These are phyloP conservation scores for Cololabis saira DNA, from an alignment of 2,113 vertebrate genomes.

Conservation along the genomic window DNA sequence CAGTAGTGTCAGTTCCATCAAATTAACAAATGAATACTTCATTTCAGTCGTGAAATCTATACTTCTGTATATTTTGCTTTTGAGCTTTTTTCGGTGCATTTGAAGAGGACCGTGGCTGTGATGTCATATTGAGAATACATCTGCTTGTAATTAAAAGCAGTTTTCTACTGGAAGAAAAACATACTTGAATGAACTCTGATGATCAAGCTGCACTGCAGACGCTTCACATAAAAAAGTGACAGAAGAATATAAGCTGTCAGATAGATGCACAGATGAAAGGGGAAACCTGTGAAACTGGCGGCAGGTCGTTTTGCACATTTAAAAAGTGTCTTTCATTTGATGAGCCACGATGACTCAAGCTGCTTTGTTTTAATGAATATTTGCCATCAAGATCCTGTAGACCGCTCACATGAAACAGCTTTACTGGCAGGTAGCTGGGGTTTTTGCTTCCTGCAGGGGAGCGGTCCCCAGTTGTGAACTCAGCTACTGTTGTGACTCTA, in stretches of 20 bases:
- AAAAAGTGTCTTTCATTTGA: constrained; percentile 1
- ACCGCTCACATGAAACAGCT: constrained; percentile 8
- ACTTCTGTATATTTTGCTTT: no score
- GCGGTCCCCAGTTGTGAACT: constrained; percentile 26
- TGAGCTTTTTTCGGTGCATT: no score
- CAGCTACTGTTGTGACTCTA: constrained; percentile 17
- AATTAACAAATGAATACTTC: no score
- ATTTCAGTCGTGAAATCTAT: no score
- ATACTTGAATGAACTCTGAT: not conserved
- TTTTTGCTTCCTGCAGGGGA: constrained; percentile 8
- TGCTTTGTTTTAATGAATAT: constrained; percentile 37
- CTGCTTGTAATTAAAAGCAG: no score
- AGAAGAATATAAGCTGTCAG: not conserved
- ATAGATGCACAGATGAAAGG: not conserved
- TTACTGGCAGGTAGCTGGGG: constrained; percentile 23
- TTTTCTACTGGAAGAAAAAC: no score
- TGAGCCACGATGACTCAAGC: not conserved
- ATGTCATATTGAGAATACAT: no score
- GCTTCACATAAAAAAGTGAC: not conserved
- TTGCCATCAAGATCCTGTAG: constrained; percentile 18
- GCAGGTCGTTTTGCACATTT: not conserved
- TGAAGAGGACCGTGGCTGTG: no score
- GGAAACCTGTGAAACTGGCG: not conserved
- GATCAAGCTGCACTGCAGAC: not conserved
- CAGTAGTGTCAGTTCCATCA: no score